Conservation (phyloP, 2,797 vertebrate genomes). For the Leuciscus waleckii region DNA sequence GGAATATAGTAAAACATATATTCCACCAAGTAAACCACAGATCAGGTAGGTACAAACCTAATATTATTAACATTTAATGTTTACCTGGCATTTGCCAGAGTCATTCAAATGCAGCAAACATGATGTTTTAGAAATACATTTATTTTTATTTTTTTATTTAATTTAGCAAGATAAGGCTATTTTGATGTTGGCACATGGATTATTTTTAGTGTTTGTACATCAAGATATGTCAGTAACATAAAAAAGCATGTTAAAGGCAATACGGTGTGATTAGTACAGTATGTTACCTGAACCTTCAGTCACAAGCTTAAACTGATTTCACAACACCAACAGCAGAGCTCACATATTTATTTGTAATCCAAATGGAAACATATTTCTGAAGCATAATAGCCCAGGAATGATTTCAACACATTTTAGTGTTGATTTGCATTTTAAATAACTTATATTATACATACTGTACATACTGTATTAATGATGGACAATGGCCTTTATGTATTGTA, state of each 20-base stretch:
- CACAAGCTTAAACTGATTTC: neutral
- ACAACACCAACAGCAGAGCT: neutral
- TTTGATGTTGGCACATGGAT: neutral
- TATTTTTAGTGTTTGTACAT: neutral
- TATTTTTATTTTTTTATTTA: neutral
- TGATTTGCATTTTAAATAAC: neutral
- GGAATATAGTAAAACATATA: conserved; percentile 5
- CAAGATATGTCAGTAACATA: neutral
- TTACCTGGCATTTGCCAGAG: neutral
- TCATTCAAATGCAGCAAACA: neutral
- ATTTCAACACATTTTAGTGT: neutral
- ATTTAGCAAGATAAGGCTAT: neutral
- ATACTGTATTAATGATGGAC: neutral
- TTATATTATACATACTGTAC: too few species aligned
- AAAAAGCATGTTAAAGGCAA: neutral
- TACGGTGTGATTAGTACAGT: neutral
- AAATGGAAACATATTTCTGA: neutral
- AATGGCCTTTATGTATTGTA: neutral
- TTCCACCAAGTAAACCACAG: neutral
- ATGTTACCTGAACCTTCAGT: neutral
- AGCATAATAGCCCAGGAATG: neutral
- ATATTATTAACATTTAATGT: neutral
- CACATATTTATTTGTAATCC: neutral
- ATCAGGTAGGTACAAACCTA: conserved; percentile 46
- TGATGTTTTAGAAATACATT: neutral